Evolutionary conservation across 2,797 vertebrate genomes (phyloP).

Genomic region (Xyrichtys novacula): DNA sequence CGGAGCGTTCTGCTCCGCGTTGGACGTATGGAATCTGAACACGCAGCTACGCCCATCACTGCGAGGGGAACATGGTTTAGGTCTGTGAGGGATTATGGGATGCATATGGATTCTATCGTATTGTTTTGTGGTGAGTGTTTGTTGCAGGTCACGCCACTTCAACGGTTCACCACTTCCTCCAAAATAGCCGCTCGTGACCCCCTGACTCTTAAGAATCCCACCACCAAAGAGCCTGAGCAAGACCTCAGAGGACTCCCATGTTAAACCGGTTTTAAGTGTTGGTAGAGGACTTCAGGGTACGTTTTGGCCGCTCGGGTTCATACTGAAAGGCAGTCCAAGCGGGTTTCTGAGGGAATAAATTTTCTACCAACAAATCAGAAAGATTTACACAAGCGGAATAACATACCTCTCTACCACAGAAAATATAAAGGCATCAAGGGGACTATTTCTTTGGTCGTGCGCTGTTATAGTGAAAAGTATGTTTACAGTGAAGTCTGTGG

Average conservation of each 20-base stretch:
- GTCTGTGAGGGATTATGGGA: slow-evolving; percentile 50
- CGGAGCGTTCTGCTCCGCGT: slow-evolving; percentile 48
- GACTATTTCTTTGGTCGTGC: no score
- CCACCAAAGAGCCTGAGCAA: slow-evolving; percentile 18
- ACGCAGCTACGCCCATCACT: slow-evolving; percentile 46
- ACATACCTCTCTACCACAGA: no score
- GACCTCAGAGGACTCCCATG: neutral
- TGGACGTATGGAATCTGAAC: slow-evolving; percentile 59
- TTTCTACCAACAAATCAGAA: no score
- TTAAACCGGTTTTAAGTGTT: no score
- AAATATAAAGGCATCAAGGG: no score
- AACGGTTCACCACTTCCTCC: slow-evolving; percentile 47
- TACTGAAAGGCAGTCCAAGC: neutral
- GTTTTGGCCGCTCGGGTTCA: no score
- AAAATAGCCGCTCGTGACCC: slow-evolving; percentile 23
- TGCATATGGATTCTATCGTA: slow-evolving; percentile 60
- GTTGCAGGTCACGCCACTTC: slow-evolving; percentile 41
- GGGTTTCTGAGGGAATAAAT: no score
- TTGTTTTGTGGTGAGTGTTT: slow-evolving; percentile 39
- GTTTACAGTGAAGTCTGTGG: no score
- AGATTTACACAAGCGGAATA: no score
- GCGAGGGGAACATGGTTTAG: slow-evolving; percentile 40
- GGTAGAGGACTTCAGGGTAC: neutral
- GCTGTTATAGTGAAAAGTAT: no score
- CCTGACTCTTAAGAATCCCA: slow-evolving; percentile 18